phyloP scores from a whole-genome alignment of 2,113 vertebrate genomes.

The Ariopsis seemanni region DNA sequence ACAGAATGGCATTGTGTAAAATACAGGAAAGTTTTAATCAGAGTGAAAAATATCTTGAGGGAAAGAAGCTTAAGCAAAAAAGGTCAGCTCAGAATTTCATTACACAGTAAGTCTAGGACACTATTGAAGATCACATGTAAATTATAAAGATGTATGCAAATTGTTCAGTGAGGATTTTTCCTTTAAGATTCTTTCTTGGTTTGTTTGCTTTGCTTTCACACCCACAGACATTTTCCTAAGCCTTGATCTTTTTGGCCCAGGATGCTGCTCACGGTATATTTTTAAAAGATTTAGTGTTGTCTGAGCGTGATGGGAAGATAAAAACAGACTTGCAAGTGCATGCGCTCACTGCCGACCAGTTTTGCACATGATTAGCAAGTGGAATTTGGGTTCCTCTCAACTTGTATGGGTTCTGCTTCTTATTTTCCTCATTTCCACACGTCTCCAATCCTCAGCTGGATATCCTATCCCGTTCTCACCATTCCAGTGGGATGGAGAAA shows the following conservation, averaged over 20 bases:
- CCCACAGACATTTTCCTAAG: conserved; percentile 4
- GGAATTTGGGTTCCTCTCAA: conserved; percentile 59
- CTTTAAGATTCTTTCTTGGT: not conserved
- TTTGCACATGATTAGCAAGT: conserved; percentile 59
- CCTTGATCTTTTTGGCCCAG: conserved; percentile 61
- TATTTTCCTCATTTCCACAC: conserved; percentile 43
- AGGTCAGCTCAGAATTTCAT: not conserved
- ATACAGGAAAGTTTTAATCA: not conserved
- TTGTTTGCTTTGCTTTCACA: conserved; percentile 11
- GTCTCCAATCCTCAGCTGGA: conserved; percentile 56
- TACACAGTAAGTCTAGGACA: not conserved
- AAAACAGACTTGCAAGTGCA: conserved; percentile 12
- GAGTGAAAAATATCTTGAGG: not conserved
- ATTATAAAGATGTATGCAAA: not conserved
- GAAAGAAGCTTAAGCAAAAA: not conserved
- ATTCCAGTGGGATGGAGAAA: conserved; percentile 47
- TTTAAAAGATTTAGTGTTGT: conserved; percentile 39
- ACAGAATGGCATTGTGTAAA: not conserved
- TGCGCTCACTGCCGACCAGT: conserved; percentile 36
- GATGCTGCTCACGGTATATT: conserved; percentile 46
- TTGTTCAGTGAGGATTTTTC: not conserved
- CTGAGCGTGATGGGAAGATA: not conserved
- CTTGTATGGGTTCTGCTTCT: conserved; percentile 54
- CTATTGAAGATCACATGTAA: not conserved
- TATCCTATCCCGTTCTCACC: conserved; percentile 63